A percentile compares a stretch with the other conserved stretches of the same genome.
Evolutionary conservation across 2,113 vertebrate genomes (phyloP).

Genomic region (Macaca nemestrina): DNA sequence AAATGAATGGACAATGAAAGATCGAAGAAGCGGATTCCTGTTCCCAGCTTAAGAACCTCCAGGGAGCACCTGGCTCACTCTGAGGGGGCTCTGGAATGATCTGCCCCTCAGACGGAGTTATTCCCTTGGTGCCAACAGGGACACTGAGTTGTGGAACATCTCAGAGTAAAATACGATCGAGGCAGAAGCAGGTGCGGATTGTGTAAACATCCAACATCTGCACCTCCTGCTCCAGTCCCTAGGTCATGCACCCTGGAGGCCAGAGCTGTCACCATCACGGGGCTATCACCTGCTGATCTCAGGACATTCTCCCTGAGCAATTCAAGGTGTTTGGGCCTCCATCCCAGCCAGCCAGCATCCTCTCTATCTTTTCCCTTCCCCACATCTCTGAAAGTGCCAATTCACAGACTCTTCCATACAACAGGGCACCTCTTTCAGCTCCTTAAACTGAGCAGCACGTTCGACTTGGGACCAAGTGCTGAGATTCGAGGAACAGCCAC

Average conservation of each 20-base stretch:
- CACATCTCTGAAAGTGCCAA: not conserved
- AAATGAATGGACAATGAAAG: not conserved
- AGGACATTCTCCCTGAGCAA: not conserved
- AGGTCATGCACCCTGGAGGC: not conserved
- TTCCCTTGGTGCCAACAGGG: not conserved
- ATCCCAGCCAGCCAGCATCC: not conserved
- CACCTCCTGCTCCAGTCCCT: not conserved
- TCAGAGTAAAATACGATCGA: not conserved
- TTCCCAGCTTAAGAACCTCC: not conserved
- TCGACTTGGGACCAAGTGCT: not conserved
- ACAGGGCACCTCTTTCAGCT: not conserved
- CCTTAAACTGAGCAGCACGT: not conserved
- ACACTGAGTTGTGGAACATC: not conserved
- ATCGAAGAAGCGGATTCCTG: fast-evolving
- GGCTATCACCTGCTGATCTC: not conserved
- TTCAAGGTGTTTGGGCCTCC: not conserved
- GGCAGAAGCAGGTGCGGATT: not conserved
- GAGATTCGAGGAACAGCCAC: not conserved
- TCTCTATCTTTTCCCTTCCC: not conserved
- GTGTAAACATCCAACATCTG: not conserved
- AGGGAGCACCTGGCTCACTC: not conserved
- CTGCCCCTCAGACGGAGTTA: not conserved
- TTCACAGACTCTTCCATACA: not conserved
- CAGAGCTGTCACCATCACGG: not conserved
- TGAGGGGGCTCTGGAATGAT: not conserved